These are phyloP conservation scores for Ylistrum balloti DNA, from an alignment of 1,140 invertebrate species.

Conservation along the genomic window DNA sequence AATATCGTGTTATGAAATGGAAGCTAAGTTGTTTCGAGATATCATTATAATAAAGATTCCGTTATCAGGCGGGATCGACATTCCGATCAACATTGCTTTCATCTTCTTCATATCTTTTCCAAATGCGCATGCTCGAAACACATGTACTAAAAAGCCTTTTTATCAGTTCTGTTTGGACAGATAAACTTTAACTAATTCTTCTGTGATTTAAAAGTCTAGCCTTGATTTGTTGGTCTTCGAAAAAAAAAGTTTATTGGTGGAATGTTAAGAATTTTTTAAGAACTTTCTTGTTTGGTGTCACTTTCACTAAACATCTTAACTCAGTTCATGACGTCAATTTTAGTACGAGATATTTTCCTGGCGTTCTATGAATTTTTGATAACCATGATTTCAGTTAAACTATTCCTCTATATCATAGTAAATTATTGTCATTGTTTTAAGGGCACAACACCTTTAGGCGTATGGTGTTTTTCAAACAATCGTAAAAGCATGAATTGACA, in stretches of 20 bases:
- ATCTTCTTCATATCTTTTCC: background rate
- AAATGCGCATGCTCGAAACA: background rate
- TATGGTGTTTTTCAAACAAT: no score
- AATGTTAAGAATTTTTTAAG: background rate
- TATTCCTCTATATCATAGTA: no score
- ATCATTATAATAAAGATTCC: background rate
- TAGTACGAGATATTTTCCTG: no score
- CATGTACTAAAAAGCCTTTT: background rate
- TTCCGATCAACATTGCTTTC: conserved; percentile 24
- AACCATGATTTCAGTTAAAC: no score
- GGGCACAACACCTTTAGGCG: no score
- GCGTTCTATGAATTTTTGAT: no score
- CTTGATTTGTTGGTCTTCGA: background rate
- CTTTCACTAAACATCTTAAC: background rate
- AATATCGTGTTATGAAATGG: background rate
- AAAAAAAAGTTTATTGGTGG: background rate
- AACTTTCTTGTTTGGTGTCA: background rate
- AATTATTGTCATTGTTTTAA: no score
- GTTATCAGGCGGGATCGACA: background rate
- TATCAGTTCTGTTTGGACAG: background rate
- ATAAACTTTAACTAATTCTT: background rate
- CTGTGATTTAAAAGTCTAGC: background rate
- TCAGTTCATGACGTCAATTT: no score
- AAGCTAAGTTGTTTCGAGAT: background rate
- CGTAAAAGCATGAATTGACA: no score